Evolutionary conservation across 53 echinoderm and acorn worm species (phyloP).

Genomic region (Echinarachnius parma): DNA sequence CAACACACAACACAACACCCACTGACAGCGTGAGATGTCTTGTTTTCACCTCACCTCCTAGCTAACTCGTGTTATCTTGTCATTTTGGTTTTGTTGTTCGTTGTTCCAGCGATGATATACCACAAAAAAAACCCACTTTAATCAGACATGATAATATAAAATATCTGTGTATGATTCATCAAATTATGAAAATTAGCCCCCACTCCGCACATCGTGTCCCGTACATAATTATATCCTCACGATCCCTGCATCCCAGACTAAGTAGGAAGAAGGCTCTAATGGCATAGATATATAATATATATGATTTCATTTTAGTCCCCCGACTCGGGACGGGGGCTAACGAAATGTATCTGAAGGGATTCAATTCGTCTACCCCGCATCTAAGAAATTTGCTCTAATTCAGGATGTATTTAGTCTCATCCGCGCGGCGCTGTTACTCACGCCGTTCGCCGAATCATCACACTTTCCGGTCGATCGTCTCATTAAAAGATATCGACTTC

Average conservation of each 20-base stretch:
- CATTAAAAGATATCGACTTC: no score
- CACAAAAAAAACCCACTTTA: constrained; percentile 20
- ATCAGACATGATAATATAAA: no score
- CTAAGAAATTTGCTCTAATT: constrained; percentile 45
- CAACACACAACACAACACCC: no score
- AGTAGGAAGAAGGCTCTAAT: constrained; percentile 44
- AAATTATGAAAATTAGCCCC: constrained; percentile 55
- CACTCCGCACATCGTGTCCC: no score
- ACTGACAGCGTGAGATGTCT: no score
- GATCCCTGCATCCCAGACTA: constrained; percentile 31
- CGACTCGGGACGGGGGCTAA: constrained; percentile 25
- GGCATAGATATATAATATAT: constrained; percentile 46
- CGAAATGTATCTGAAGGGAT: constrained; percentile 42
- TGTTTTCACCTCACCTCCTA: no score
- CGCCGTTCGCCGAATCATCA: constrained; percentile 32
- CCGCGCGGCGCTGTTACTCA: constrained; percentile 36
- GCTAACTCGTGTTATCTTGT: no score
- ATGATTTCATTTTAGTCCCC: constrained; percentile 37
- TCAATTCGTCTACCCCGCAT: constrained; percentile 35
- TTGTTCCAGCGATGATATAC: background rate
- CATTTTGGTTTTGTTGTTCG: background rate
- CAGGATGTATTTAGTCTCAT: constrained; percentile 37
- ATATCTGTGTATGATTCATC: constrained; percentile 52
- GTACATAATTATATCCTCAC: no score
- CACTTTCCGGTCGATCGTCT: constrained; percentile 46